These are phyloP conservation scores for Lepus americanus DNA, from an alignment of 2,113 vertebrate species.

Conservation along the genomic window DNA sequence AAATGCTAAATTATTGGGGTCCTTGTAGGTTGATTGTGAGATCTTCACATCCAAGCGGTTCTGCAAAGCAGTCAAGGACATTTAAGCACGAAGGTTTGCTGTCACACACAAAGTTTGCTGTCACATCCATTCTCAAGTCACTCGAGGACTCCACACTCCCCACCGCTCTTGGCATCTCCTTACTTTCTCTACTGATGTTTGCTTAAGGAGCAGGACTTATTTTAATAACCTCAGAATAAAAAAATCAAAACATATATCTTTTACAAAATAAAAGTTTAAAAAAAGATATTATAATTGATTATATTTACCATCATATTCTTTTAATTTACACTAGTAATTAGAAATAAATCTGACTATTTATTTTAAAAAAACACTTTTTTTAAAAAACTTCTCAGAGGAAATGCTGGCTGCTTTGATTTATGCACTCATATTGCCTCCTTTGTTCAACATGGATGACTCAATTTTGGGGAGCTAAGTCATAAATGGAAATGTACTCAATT, in stretches of 20 bases:
- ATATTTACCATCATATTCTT: too few species aligned
- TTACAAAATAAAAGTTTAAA: too few species aligned
- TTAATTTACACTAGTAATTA: too few species aligned
- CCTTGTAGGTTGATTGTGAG: conserved; percentile 84
- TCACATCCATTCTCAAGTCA: not conserved
- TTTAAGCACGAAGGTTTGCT: not conserved
- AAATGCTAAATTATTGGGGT: conserved; percentile 92
- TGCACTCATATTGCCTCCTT: not conserved
- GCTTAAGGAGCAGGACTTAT: not conserved
- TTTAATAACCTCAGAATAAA: not conserved
- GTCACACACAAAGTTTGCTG: too few species aligned
- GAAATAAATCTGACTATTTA: too few species aligned
- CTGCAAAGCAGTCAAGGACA: conserved; percentile 85
- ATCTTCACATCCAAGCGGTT: conserved; percentile 86
- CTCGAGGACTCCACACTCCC: not conserved
- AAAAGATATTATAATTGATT: too few species aligned
- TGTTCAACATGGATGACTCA: not conserved
- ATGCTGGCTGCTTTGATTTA: not conserved
- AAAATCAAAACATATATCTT: not conserved
- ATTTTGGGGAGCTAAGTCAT: not conserved
- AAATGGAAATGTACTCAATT: not conserved
- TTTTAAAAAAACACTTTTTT: too few species aligned
- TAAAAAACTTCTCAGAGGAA: not conserved
- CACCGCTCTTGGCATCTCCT: not conserved
- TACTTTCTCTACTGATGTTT: not conserved